Percentiles rank a stretch among this genome's conserved stretches.
Conservation (phyloP, 2,888 invertebrate genomes). For the Brenthis hecate region DNA sequence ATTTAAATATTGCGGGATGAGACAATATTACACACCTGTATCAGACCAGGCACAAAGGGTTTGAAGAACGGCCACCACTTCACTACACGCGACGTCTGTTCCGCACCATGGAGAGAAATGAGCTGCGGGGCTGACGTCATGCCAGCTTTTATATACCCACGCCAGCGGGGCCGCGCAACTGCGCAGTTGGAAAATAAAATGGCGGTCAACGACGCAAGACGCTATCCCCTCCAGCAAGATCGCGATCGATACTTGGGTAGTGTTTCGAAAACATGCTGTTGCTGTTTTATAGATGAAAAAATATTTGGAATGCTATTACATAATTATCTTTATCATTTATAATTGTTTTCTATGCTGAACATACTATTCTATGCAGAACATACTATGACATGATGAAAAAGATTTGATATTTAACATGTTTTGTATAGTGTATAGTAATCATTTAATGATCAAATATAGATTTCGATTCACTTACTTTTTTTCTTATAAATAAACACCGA, state of each 20-base stretch:
- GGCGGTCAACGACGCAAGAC: slow-evolving; percentile 52
- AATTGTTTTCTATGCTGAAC: no score
- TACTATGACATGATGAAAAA: no score
- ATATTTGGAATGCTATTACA: no score
- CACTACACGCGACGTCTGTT: slow-evolving; percentile 65
- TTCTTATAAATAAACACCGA: no score
- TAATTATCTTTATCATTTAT: no score
- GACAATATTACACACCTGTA: slow-evolving; percentile 77
- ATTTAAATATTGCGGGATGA: slow-evolving; percentile 61
- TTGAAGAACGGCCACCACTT: slow-evolving; percentile 60
- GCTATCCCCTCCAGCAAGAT: slow-evolving; percentile 39
- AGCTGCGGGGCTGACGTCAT: slow-evolving; percentile 67
- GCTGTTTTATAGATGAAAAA: background rate
- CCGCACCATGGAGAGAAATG: slow-evolving; percentile 53
- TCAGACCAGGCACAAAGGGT: slow-evolving; percentile 68
- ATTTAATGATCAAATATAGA: no score
- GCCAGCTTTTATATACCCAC: slow-evolving; percentile 57
- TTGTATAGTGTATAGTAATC: no score
- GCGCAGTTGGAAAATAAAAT: slow-evolving; percentile 68
- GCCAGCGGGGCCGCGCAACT: slow-evolving; percentile 53
- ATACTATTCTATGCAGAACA: no score
- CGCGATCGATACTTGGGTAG: slow-evolving; percentile 42
- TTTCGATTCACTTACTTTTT: no score
- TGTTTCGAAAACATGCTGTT: slow-evolving; percentile 17
- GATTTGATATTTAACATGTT: no score